These are phyloP conservation scores for Hyaena hyaena DNA, from an alignment of 2,113 vertebrate genomes.

Conservation along the genomic window DNA sequence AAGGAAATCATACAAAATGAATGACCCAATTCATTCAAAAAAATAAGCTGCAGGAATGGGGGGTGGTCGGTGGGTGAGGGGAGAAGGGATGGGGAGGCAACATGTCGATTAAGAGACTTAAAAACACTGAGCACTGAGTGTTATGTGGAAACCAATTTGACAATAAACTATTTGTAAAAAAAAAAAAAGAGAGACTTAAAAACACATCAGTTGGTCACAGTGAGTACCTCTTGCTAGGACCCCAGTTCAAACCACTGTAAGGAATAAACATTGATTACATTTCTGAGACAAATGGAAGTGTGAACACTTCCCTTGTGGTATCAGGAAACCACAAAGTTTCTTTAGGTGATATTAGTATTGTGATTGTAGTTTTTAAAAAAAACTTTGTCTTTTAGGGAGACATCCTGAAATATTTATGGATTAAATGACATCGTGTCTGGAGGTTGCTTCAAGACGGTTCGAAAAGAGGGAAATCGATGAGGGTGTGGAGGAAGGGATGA, in stretches of 20 bases:
- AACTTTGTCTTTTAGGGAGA: not conserved
- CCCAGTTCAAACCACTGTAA: not conserved
- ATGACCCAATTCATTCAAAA: not conserved
- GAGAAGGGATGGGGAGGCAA: not conserved
- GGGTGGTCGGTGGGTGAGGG: not conserved
- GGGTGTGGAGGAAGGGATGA: not conserved
- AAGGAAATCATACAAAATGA: not conserved
- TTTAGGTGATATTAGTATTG: not conserved
- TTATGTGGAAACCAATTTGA: too few species aligned
- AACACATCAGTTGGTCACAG: not conserved
- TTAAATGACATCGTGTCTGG: constrained; percentile 26
- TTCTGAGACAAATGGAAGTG: not conserved
- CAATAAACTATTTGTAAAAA: too few species aligned
- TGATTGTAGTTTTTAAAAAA: not conserved
- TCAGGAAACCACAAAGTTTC: not conserved
- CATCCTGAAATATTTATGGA: not conserved
- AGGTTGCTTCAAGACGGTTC: not conserved
- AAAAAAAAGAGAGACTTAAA: not conserved
- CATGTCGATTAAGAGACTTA: not conserved
- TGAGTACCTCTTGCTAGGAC: not conserved
- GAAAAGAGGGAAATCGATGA: not conserved
- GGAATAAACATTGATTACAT: not conserved
- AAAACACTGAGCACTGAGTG: not conserved
- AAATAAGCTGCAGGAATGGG: not conserved
- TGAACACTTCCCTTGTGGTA: not conserved